These are phyloP conservation scores for Neria commutata DNA, from an alignment of 2,888 invertebrate genomes.

Conservation along the genomic window DNA sequence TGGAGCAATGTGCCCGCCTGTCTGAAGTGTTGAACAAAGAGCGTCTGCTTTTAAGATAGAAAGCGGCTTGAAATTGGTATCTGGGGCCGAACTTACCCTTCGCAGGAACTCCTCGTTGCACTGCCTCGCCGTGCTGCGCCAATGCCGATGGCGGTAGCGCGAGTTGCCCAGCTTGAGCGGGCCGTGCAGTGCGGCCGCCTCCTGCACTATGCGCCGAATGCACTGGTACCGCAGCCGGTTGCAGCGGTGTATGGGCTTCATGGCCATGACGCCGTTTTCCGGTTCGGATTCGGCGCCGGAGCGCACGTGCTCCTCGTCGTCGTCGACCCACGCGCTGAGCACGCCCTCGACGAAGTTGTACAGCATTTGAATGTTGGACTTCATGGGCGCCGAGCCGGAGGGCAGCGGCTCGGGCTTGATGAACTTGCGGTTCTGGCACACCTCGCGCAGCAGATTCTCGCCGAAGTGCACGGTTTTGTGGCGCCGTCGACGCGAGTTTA, in stretches of 20 bases:
- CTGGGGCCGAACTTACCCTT: conserved; percentile 70
- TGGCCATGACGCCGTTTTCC: conserved; percentile 67
- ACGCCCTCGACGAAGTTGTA: conserved; percentile 83
- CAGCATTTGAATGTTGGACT: conserved; percentile 79
- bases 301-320: conserved; percentile 68
- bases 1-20: too few species aligned
- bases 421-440: conserved; percentile 73
- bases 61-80: too few species aligned
- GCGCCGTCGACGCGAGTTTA: conserved; percentile 72
- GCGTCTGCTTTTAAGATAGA: too few species aligned
- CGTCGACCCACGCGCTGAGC: conserved; percentile 79
- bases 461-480: conserved; percentile 82
- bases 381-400: conserved; percentile 64
- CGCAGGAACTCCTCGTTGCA: conserved; percentile 88
- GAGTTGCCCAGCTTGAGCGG: conserved; percentile 73
- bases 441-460: conserved; percentile 75
- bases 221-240: conserved; percentile 73
- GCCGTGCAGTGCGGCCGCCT: conserved; percentile 73
- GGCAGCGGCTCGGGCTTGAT: conserved; percentile 62
- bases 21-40: too few species aligned
- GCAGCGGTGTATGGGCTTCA: conserved; percentile 61
- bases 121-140: conserved; percentile 83
- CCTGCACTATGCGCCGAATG: conserved; percentile 72
- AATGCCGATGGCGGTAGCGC: conserved; percentile 79
- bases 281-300: conserved; percentile 77